A percentile compares a stretch with the other conserved stretches of the same genome.
phyloP scores from a whole-genome alignment of 35 echinoderm and acorn worm species.

The Eucidaris tribuloides region DNA sequence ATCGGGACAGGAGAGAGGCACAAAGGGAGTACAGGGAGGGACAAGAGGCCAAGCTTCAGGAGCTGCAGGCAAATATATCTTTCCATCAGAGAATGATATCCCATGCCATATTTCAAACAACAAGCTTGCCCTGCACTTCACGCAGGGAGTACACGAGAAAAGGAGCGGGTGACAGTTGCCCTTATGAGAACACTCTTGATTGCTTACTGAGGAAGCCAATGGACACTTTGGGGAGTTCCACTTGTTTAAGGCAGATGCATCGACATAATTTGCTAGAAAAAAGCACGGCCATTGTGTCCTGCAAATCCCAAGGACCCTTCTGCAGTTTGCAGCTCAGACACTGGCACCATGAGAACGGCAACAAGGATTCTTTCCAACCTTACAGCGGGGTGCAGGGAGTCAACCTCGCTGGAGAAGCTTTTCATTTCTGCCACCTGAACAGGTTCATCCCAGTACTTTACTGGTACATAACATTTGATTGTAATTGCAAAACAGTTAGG shows the following conservation, averaged over 20 bases:
- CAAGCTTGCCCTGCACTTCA: conserved; percentile 18
- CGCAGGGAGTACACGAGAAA: conserved; percentile 30
- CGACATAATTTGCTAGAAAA: not conserved
- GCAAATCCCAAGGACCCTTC: conserved; percentile 42
- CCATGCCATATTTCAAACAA: not conserved
- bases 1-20: no score
- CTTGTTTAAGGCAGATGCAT: conserved; percentile 5
- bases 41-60: conserved; percentile 9
- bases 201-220: not conserved
- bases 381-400: conserved; percentile 38
- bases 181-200: conserved; percentile 22
- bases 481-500: no score
- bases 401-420: conserved; percentile 44
- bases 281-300: conserved; percentile 32
- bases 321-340: conserved; percentile 22
- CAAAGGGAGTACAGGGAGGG: no score
- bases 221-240: conserved; percentile 27
- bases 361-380: not conserved
- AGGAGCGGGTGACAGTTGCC: not conserved
- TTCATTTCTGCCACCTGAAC: conserved; percentile 15
- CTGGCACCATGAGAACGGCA: not conserved
- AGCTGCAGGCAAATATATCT: not conserved
- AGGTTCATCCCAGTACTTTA: conserved; percentile 12
- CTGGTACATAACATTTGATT: not conserved
- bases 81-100: not conserved